These are phyloP conservation scores for Aix galericulata DNA, from an alignment of 2,113 vertebrate species.

Conservation along the genomic window DNA sequence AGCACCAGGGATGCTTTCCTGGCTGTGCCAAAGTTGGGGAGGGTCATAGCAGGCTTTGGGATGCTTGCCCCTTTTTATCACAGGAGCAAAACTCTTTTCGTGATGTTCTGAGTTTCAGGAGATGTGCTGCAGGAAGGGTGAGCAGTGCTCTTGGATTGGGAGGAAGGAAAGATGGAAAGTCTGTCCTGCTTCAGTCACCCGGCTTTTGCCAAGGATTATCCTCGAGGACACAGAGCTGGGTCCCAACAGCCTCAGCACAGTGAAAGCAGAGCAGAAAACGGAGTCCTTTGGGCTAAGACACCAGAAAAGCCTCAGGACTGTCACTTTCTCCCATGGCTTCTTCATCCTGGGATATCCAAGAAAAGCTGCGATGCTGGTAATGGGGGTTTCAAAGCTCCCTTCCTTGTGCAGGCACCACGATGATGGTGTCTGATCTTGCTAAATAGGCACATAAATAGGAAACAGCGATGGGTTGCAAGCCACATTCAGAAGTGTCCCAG, in stretches of 20 bases:
- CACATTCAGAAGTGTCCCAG: background rate
- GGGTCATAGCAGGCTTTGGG: background rate
- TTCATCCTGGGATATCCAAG: background rate
- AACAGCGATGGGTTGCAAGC: rapidly evolving
- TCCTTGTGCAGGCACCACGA: background rate
- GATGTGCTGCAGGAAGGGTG: background rate
- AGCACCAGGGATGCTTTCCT: background rate
- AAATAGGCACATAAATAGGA: no score
- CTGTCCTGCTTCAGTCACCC: background rate
- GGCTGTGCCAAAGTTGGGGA: background rate
- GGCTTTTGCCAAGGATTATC: background rate
- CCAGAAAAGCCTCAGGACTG: background rate
- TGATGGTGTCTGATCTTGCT: background rate
- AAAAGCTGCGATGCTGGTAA: background rate
- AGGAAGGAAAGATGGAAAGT: background rate
- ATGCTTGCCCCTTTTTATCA: background rate
- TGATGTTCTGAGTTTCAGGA: background rate
- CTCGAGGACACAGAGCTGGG: background rate
- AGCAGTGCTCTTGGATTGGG: rapidly evolving
- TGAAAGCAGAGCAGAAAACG: background rate
- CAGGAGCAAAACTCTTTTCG: background rate
- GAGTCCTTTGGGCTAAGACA: background rate
- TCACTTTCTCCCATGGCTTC: background rate
- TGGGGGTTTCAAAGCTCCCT: background rate
- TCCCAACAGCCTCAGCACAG: background rate